These are phyloP conservation scores for Melanogrammus aeglefinus DNA, from an alignment of 2,797 vertebrate genomes.

Conservation along the genomic window DNA sequence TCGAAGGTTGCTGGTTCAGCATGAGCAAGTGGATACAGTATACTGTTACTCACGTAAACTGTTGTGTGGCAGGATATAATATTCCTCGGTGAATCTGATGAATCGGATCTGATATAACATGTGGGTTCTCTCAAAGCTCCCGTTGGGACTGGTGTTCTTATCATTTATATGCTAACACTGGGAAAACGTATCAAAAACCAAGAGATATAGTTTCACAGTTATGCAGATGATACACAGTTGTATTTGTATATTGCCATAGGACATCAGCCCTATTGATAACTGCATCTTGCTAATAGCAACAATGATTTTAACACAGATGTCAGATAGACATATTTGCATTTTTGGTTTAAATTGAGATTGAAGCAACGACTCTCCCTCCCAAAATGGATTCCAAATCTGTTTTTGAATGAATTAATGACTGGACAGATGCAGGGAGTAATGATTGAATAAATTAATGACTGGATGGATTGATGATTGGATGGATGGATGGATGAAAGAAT, in stretches of 20 bases:
- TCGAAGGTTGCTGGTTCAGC: neutral
- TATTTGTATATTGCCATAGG: too few species aligned
- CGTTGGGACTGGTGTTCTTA: neutral
- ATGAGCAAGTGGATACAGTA: neutral
- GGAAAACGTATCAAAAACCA: neutral
- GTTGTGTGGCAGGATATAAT: neutral
- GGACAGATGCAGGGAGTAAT: too few species aligned
- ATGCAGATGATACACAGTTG: too few species aligned
- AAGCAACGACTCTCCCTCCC: neutral
- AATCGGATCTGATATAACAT: neutral
- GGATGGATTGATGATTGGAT: too few species aligned
- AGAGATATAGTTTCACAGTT: too few species aligned
- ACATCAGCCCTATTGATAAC: too few species aligned
- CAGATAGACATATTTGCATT: too few species aligned
- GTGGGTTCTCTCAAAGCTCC: neutral
- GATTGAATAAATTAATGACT: too few species aligned
- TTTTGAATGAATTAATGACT: neutral
- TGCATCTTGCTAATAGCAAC: too few species aligned
- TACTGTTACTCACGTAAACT: neutral
- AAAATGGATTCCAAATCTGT: neutral
- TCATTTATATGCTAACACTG: neutral
- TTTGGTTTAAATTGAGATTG: neutral
- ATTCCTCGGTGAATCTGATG: neutral
- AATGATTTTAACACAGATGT: too few species aligned
- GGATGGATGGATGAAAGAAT: too few species aligned